Base-by-base conservation (phyloP, 2,113 vertebrate genomes). In the Eptesicus fuscus region DNA sequence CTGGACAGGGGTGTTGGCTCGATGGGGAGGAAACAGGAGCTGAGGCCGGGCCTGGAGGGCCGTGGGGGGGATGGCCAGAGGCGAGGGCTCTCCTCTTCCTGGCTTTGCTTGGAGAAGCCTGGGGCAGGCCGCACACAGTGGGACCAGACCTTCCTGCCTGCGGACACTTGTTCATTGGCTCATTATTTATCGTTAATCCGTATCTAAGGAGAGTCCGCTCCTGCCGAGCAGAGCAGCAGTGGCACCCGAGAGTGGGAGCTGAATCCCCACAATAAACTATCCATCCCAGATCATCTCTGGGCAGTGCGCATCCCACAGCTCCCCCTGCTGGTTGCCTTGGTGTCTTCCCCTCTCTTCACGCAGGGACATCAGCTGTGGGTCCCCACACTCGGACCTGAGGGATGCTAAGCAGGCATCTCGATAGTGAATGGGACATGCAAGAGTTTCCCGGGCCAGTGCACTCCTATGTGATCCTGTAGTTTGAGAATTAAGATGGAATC, bases 361-460 rank as follows among this genome's bases (percentile, higher is more conserved):
- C n/a, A 63, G 51, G 40, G 3, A 5, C 1, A 23, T 20, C n/a
- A 4, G 40, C 1, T n/a, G 3, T 44, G 30, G 4, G 9, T 67
- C 16, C 6, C 37, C 8, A 12, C 8, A 1, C 35, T 79, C 1
- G 13, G 25, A 13, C 7, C 35, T 11, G 2, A 80, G 67, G 23
- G 9, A 1, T 9, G 8, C 40, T 12, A 7, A 83, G 77, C 4
- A 28, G 51, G 18, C 2, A 7, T 4, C 25, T 1, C 4, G 17
- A 32, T 25, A 28, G 20, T 35, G 13, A 74, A 23, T 17, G 42
- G 59, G 7, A 16, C 35, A 14, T 9, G 25, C 20, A 20, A 3
- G 13, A n/a, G 42, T 4, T 32, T 47, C 25, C 28, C 4, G 4
- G 40, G 7, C 16, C 7, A 6, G 20, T 1, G 2, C 0, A 0